Percentiles rank a stretch among this genome's conserved stretches.
Conservation (phyloP, 2,888 invertebrate species). For the Conomelus anceps region DNA sequence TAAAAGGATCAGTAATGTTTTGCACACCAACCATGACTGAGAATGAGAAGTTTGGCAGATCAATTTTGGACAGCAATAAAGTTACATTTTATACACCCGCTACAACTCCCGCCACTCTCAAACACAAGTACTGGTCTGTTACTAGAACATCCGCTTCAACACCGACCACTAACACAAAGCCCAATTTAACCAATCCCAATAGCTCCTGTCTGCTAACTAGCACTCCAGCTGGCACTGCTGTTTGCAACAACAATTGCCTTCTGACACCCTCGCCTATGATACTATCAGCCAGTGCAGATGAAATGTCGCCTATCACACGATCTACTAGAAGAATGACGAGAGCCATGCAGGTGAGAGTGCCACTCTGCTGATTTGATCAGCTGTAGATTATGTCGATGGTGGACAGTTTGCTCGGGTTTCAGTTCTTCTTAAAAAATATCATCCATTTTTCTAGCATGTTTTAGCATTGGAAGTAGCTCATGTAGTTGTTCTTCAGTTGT, state of each 20-base stretch:
- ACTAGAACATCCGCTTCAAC: constrained; percentile 5
- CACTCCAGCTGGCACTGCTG: constrained; percentile 32
- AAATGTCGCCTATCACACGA: constrained; percentile 80
- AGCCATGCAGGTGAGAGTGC: constrained; percentile 73
- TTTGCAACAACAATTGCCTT: constrained; percentile 18
- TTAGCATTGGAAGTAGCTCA: no score
- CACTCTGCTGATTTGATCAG: no score
- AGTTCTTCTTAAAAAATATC: neutral
- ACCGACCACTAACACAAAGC: constrained; percentile 7
- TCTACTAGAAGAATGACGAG: constrained; percentile 80
- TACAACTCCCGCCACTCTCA: constrained; percentile 14
- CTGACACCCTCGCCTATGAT: constrained; percentile 24
- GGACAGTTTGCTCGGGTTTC: neutral
- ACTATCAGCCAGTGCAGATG: constrained; percentile 22
- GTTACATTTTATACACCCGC: constrained; percentile 20
- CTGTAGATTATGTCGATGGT: neutral
- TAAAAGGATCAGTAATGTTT: neutral
- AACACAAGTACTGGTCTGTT: constrained; percentile 21
- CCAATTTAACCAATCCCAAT: constrained; percentile 6
- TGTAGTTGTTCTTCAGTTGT: no score
- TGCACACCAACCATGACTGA: constrained; percentile 16
- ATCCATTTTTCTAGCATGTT: neutral
- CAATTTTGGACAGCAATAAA: neutral
- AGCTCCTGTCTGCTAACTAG: constrained; percentile 26
- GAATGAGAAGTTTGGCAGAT: neutral